phyloP scores from a whole-genome alignment of 2,888 invertebrate genomes.

The Carabus problematicus region DNA sequence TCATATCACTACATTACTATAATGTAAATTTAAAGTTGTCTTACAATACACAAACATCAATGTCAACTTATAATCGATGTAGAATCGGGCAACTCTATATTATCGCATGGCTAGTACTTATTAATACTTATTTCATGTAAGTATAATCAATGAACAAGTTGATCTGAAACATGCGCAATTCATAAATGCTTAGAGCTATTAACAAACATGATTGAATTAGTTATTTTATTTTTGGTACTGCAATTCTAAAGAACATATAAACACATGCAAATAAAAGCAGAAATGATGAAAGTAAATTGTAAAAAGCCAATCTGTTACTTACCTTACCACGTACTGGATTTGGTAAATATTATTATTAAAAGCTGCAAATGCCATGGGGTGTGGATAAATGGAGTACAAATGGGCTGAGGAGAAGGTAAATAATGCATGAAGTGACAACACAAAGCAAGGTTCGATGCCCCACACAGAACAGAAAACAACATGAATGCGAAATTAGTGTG shows the following conservation, averaged over 20 bases:
- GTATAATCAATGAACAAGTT: constrained; percentile 12
- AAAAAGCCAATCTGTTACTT: constrained; percentile 50
- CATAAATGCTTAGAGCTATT: neutral
- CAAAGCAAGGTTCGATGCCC: constrained; percentile 62
- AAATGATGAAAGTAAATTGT: constrained; percentile 23
- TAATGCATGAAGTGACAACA: constrained; percentile 51
- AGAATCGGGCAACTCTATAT: too few relatives aligned
- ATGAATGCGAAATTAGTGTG: constrained; percentile 49
- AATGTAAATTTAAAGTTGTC: too few relatives aligned
- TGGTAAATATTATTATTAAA: constrained; percentile 14
- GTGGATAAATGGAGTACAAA: constrained; percentile 41
- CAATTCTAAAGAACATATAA: neutral
- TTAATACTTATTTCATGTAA: constrained; percentile 29
- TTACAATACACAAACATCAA: too few relatives aligned
- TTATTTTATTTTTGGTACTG: too few relatives aligned
- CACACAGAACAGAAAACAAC: constrained; percentile 53
- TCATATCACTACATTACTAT: too few relatives aligned
- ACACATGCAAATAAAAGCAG: neutral
- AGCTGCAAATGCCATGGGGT: constrained; percentile 38
- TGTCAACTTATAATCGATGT: too few relatives aligned
- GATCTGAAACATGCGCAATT: constrained; percentile 15
- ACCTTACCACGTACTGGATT: constrained; percentile 46
- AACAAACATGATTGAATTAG: too few relatives aligned
- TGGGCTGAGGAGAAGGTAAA: constrained; percentile 45
- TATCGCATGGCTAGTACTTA: too few relatives aligned